Conservation (phyloP, 2,113 vertebrate species). For the Apteryx mantelli region DNA sequence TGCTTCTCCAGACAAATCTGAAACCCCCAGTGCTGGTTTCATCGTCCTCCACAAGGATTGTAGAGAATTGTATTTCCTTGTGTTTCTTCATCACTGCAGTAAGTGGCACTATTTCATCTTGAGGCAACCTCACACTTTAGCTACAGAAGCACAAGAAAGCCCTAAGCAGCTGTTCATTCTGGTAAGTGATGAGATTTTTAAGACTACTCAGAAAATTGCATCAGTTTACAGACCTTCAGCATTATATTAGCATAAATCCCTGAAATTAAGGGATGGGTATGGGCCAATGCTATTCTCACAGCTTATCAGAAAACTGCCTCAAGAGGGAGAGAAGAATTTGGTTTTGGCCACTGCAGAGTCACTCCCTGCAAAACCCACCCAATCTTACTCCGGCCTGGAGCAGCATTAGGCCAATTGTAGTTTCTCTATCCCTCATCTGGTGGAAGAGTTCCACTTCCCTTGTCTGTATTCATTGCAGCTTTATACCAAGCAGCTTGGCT, state of each 20-base stretch:
- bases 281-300: not conserved
- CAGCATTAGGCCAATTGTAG: not conserved
- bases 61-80: not conserved
- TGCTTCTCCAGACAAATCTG: not conserved
- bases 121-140: not conserved
- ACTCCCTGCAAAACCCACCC: not conserved
- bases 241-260: not conserved
- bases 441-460: not conserved
- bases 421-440: not conserved
- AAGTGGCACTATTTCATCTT: not conserved
- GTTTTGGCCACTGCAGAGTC: not conserved
- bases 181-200: not conserved
- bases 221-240: not conserved
- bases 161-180: not conserved
- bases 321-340: not conserved
- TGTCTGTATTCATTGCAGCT: not conserved
- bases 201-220: not conserved
- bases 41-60: not conserved
- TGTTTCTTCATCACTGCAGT: not conserved
- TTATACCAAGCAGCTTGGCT: slow-evolving; percentile 1
- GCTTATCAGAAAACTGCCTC: not conserved
- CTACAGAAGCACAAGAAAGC: not conserved
- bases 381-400: not conserved
- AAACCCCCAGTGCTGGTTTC: not conserved
- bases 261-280: not conserved